Evolutionary conservation across 1,140 invertebrate genomes (phyloP).

Genomic region (Drosophila lowei): DNA sequence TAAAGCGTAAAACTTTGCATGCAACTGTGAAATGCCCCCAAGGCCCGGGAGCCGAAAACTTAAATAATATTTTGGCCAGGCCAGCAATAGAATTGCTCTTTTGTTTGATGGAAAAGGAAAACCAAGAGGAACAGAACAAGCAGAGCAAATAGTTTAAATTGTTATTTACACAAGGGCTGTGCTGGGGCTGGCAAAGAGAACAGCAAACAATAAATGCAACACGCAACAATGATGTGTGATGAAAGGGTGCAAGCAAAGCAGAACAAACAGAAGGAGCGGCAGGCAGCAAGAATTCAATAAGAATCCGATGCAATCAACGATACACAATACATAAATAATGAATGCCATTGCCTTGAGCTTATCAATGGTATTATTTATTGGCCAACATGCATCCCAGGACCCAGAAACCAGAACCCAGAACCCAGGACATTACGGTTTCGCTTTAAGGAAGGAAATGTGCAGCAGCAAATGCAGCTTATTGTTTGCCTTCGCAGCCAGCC

Average conservation of each 20-base stretch:
- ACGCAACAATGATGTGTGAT: slow-evolving; percentile 31
- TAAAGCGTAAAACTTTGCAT: slow-evolving; percentile 55
- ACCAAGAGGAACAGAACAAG: slow-evolving; percentile 26
- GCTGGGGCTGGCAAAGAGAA: background rate
- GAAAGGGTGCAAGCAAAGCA: slow-evolving; percentile 34
- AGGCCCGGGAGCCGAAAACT: slow-evolving; percentile 20
- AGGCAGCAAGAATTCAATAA: slow-evolving; percentile 61
- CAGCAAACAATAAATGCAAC: slow-evolving; percentile 38
- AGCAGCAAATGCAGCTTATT: slow-evolving; percentile 60
- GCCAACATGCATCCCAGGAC: slow-evolving; percentile 40
- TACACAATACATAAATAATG: slow-evolving; percentile 76
- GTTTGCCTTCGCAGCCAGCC: slow-evolving; percentile 38
- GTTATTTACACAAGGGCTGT: slow-evolving; percentile 52
- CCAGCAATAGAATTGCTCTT: slow-evolving; percentile 28
- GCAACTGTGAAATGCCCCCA: slow-evolving; percentile 56
- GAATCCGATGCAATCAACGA: slow-evolving; percentile 64
- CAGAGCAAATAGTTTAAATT: slow-evolving; percentile 54
- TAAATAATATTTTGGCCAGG: slow-evolving; percentile 12
- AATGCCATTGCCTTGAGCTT: slow-evolving; percentile 74
- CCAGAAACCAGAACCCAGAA: background rate
- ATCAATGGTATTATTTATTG: slow-evolving; percentile 76
- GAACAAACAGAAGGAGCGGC: slow-evolving; percentile 17
- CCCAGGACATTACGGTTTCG: background rate
- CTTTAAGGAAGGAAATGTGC: slow-evolving; percentile 56
- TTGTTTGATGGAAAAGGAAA: slow-evolving; percentile 50